Evolutionary conservation across 2,797 vertebrate genomes (phyloP).

Genomic region (Graptemys geographica): DNA sequence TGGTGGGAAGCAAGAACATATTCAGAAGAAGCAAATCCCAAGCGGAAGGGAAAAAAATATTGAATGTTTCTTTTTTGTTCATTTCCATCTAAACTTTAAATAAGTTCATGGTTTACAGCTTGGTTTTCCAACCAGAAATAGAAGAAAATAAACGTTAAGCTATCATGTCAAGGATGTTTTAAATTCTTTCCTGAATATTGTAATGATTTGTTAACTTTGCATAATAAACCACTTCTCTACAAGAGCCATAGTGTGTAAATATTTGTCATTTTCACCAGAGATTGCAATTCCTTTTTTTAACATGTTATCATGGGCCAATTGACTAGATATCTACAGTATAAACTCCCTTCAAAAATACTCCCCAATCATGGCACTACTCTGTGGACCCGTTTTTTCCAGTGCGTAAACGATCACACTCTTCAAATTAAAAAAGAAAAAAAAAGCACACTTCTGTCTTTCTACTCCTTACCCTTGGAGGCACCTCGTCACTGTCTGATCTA

Average conservation of each 20-base stretch:
- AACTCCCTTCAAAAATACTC: constrained; percentile 58
- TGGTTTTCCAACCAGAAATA: constrained; percentile 45
- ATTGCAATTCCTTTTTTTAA: constrained; percentile 37
- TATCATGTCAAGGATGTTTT: constrained; percentile 56
- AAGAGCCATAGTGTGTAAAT: constrained; percentile 46
- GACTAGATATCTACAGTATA: background rate
- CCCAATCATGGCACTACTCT: constrained; percentile 31
- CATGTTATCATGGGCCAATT: constrained; percentile 24
- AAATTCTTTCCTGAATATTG: constrained; percentile 62
- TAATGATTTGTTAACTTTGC: constrained; percentile 44
- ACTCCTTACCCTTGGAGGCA: constrained; percentile 96
- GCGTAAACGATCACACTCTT: constrained; percentile 64
- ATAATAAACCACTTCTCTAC: constrained; percentile 61
- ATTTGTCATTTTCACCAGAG: constrained; percentile 39
- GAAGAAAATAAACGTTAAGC: constrained; percentile 57
- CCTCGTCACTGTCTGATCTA: constrained; percentile 92
- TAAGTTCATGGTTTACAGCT: constrained; percentile 49
- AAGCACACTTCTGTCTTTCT: constrained; percentile 81
- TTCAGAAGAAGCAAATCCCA: constrained; percentile 78
- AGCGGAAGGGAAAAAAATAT: constrained; percentile 38
- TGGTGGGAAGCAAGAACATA: constrained; percentile 77
- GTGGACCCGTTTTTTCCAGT: constrained; percentile 33
- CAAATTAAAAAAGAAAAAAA: constrained; percentile 50
- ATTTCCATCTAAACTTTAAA: constrained; percentile 60
- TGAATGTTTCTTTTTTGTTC: constrained; percentile 75